phyloP scores from a whole-genome alignment of 2,888 invertebrate genomes.

The Pyrrhosoma nymphula region DNA sequence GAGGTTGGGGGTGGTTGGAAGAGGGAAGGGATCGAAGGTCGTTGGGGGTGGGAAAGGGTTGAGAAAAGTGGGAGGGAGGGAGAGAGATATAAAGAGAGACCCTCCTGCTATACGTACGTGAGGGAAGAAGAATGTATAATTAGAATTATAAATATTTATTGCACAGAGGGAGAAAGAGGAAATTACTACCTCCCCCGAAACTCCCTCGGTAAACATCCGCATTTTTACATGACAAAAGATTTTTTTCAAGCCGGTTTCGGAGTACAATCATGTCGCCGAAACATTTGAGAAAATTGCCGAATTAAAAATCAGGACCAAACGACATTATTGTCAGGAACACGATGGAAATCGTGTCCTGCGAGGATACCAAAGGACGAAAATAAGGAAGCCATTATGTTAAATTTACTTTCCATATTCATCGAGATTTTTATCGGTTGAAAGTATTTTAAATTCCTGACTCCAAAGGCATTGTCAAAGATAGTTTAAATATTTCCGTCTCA shows the following conservation, averaged over 20 bases:
- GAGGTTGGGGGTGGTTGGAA: background rate
- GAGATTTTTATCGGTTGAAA: background rate
- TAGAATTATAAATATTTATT: slow-evolving; percentile 38
- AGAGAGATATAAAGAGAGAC: background rate
- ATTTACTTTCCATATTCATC: background rate
- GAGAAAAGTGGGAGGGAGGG: background rate
- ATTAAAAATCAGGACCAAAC: slow-evolving; percentile 10
- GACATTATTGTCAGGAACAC: background rate
- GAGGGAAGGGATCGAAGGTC: background rate
- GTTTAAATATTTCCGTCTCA: too few species aligned
- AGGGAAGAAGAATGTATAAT: slow-evolving; percentile 41
- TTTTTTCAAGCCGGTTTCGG: background rate
- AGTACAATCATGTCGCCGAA: background rate
- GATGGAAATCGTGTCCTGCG: background rate
- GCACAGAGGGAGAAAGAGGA: background rate
- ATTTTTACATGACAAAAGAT: background rate
- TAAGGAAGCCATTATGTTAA: background rate
- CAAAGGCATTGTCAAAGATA: background rate
- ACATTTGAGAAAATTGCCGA: background rate
- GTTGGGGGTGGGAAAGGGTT: background rate
- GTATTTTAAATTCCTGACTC: background rate
- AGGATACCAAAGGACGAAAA: background rate
- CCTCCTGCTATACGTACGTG: background rate
- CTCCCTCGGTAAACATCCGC: background rate
- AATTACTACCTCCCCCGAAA: background rate